A percentile compares a stretch with the other conserved stretches of the same genome.
phyloP scores from a whole-genome alignment of 2,888 invertebrate species.

The Tenthredo notha region DNA sequence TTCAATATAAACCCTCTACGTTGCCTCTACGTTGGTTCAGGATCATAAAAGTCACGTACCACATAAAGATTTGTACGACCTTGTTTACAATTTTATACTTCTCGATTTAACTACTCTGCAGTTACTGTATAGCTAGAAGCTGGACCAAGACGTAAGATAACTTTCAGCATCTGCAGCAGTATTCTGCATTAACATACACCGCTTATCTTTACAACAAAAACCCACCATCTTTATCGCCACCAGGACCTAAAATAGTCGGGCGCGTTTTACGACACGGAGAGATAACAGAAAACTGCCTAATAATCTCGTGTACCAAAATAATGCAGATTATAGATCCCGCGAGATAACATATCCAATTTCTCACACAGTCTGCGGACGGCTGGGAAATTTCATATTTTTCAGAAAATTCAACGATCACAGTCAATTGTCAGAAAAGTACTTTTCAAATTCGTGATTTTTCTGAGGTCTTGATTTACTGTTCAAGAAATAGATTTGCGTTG shows the following conservation, averaged over 20 bases:
- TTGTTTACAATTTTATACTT: constrained; percentile 50
- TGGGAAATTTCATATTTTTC: not conserved
- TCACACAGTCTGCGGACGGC: not conserved
- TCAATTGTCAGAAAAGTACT: no score
- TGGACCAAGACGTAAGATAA: constrained; percentile 15
- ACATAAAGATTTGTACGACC: constrained; percentile 47
- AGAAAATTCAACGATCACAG: not conserved
- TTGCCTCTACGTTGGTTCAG: not conserved
- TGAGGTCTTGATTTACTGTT: no score
- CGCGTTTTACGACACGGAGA: constrained; percentile 7
- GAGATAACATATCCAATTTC: not conserved
- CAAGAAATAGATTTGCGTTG: no score
- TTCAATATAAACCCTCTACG: constrained; percentile 38
- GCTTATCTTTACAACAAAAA: constrained; percentile 34
- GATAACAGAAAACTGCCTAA: constrained; percentile 19
- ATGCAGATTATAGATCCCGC: not conserved
- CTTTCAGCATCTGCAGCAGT: constrained; percentile 28
- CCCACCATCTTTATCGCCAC: constrained; percentile 15
- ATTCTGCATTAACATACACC: constrained; percentile 12
- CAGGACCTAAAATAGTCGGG: not conserved
- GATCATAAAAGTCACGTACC: constrained; percentile 40
- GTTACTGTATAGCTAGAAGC: not conserved
- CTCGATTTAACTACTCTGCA: constrained; percentile 22
- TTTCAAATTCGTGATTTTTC: no score
- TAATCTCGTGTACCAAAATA: constrained; percentile 12